Percentiles rank a stretch among this genome's conserved stretches.
These are phyloP conservation scores for Celastrina argiolus DNA, from an alignment of 2,888 invertebrate species.

Conservation along the genomic window DNA sequence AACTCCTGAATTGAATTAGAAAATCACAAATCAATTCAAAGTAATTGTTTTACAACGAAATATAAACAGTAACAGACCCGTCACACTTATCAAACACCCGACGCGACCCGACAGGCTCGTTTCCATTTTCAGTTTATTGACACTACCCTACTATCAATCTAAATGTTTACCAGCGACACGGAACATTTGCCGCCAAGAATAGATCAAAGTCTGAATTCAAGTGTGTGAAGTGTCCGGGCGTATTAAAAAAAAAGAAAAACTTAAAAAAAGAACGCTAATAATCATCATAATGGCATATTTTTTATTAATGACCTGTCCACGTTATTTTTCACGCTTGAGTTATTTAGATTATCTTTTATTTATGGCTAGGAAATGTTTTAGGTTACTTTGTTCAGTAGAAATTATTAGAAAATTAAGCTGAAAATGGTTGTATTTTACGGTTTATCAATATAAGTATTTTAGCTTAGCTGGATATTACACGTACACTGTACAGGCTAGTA, in stretches of 20 bases:
- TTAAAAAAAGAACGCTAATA: not conserved
- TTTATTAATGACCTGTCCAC: not conserved
- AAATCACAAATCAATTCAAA: constrained; percentile 1
- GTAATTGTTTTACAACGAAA: not conserved
- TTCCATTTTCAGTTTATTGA: constrained; percentile 38
- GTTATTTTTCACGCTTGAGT: no score
- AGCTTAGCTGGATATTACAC: no score
- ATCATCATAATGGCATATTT: not conserved
- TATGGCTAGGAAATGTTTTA: not conserved
- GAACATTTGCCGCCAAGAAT: constrained; percentile 59
- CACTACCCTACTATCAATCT: constrained; percentile 49
- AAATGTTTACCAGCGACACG: constrained; percentile 47
- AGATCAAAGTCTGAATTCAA: constrained; percentile 65
- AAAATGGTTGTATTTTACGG: no score
- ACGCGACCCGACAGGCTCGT: constrained; percentile 6
- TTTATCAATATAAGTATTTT: no score
- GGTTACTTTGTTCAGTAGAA: not conserved
- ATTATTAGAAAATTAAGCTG: not conserved
- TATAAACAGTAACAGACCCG: not conserved
- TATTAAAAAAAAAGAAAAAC: constrained; percentile 31
- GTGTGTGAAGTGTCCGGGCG: constrained; percentile 46
- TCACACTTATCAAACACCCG: not conserved
- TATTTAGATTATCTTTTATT: no score
- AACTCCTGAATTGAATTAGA: no score
- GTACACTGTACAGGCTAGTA: no score